phyloP scores from a whole-genome alignment of 2,113 vertebrate species.

The Pelecanus crispus region DNA sequence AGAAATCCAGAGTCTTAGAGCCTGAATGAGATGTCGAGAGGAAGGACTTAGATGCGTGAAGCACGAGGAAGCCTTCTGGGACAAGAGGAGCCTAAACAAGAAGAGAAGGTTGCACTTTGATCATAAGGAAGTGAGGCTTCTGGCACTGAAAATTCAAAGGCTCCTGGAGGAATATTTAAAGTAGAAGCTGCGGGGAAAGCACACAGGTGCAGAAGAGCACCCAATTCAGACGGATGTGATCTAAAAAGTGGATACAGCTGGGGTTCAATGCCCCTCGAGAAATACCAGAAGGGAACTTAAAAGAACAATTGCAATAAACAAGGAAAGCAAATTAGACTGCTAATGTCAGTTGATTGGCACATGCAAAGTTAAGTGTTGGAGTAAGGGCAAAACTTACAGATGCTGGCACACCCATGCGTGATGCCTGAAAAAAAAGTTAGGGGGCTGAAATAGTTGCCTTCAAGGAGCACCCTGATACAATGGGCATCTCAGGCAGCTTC shows the following conservation, averaged over 20 bases:
- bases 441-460: neutral
- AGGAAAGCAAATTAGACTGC: neutral
- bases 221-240: neutral
- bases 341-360: neutral
- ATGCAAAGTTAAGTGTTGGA: neutral
- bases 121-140: neutral
- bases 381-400: neutral
- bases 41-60: neutral
- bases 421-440: neutral
- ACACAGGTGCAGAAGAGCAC: neutral
- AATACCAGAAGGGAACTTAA: neutral
- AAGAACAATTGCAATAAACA: neutral
- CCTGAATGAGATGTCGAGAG: neutral
- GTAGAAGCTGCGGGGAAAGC: neutral
- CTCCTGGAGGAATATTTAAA: neutral
- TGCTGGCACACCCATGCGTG: neutral
- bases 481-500: neutral
- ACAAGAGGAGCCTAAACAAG: neutral
- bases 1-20: neutral
- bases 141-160: neutral
- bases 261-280: neutral
- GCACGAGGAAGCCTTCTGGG: neutral
- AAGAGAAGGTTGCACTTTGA: neutral
- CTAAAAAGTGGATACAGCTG: neutral
- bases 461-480: neutral